Percentiles rank a stretch among this genome's conserved stretches.
Evolutionary conservation across 2,888 invertebrate genomes (phyloP).

Genomic region (Plutella xylostella): DNA sequence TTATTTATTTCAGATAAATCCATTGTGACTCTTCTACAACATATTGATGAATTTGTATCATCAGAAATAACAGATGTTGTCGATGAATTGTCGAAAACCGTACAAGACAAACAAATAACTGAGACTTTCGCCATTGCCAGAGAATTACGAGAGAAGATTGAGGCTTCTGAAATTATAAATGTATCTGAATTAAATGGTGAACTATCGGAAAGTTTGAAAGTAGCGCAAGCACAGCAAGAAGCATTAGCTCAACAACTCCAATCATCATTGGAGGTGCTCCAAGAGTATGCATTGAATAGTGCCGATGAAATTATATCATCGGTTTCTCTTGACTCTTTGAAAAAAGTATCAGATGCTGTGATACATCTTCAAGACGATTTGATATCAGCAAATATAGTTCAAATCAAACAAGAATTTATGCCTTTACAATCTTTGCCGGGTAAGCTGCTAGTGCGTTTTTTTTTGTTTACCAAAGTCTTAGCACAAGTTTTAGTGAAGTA

Average conservation of each 20-base stretch:
- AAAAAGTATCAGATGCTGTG: constrained; percentile 28
- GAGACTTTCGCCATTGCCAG: constrained; percentile 31
- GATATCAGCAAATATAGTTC: too few relatives aligned
- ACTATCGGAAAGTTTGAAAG: neutral
- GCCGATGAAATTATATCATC: constrained; percentile 20
- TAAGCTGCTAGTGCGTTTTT: neutral
- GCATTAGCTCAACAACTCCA: constrained; percentile 21
- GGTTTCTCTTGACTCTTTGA: constrained; percentile 21
- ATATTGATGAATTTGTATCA: constrained; percentile 41
- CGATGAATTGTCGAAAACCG: constrained; percentile 40
- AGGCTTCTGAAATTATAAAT: constrained; percentile 3
- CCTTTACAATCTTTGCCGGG: too few relatives aligned
- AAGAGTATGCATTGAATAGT: constrained; percentile 19
- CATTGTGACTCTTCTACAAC: constrained; percentile 31
- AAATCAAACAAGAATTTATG: too few relatives aligned
- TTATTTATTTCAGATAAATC: too few relatives aligned
- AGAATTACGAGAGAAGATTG: constrained; percentile 19
- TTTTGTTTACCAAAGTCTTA: too few relatives aligned
- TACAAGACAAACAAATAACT: constrained; percentile 35
- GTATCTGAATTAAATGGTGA: neutral
- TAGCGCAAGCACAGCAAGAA: neutral
- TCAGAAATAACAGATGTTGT: constrained; percentile 39
- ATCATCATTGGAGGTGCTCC: constrained; percentile 24
- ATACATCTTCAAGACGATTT: constrained; percentile 34
- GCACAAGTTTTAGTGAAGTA: too few relatives aligned